A percentile compares a stretch with the other conserved stretches of the same genome.
These are phyloP conservation scores for Machaerirhynchus nigripectus DNA, from an alignment of 2,113 vertebrate species.

Conservation along the genomic window DNA sequence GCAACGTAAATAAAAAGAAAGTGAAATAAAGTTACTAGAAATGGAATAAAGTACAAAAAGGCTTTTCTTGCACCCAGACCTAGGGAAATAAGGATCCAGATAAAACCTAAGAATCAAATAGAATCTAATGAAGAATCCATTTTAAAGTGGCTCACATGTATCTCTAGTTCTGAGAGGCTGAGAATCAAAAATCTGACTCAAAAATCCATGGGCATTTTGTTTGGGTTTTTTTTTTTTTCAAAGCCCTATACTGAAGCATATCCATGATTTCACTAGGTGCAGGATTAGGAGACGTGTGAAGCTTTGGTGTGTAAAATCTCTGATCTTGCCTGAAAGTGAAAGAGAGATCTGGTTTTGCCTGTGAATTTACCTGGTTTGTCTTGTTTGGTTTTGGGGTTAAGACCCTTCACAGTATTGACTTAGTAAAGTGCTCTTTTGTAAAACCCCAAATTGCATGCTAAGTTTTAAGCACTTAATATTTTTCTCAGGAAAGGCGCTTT, in stretches of 20 bases:
- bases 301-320: not conserved
- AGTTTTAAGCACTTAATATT: not conserved
- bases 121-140: not conserved
- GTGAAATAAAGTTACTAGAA: not conserved
- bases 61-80: not conserved
- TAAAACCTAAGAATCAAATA: not conserved
- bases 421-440: not conserved
- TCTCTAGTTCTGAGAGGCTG: not conserved
- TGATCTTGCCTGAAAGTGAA: not conserved
- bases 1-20: not conserved
- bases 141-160: not conserved
- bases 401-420: not conserved
- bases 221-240: not conserved
- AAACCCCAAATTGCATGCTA: not conserved
- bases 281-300: not conserved
- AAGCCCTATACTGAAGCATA: not conserved
- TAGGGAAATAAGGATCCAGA: not conserved
- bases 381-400: not conserved
- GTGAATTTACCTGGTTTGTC: not conserved
- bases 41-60: not conserved
- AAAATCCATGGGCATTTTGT: not conserved
- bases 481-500: not conserved
- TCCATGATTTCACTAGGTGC: not conserved
- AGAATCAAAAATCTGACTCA: not conserved
- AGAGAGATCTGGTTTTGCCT: not conserved